phyloP scores from a whole-genome alignment of 2,797 vertebrate genomes.

The Enteromius mattozi region DNA sequence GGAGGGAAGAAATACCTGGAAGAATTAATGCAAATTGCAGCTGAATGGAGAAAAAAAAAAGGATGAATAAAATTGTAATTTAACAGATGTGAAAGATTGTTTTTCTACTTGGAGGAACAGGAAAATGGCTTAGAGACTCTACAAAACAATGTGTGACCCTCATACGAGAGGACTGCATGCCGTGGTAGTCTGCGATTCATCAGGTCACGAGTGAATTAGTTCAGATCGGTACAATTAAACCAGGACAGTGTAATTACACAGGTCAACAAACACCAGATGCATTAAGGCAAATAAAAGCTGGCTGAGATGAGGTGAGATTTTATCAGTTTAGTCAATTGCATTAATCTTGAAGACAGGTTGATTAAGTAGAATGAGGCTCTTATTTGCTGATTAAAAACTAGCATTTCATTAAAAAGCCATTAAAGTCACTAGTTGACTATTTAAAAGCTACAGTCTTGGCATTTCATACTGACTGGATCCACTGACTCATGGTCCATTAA shows the following conservation, averaged over 20 bases:
- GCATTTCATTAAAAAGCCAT: conserved; percentile 53
- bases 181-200: not conserved
- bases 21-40: conserved; percentile 28
- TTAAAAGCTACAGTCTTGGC: conserved; percentile 9
- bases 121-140: not conserved
- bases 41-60: not conserved
- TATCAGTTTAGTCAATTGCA: conserved; percentile 18
- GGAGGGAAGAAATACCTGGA: conserved; percentile 28
- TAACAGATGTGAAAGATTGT: conserved; percentile 1
- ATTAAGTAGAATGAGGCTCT: conserved; percentile 15
- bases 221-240: conserved; percentile 7
- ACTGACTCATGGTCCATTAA: not conserved
- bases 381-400: conserved; percentile 12
- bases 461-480: conserved; percentile 19
- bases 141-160: not conserved
- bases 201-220: conserved; percentile 9
- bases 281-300: conserved; percentile 8
- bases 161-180: not conserved
- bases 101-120: not conserved
- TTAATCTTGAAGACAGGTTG: conserved; percentile 19
- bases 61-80: conserved; percentile 9
- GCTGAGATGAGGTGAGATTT: conserved; percentile 3
- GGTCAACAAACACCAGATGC: conserved; percentile 1
- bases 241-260: conserved; percentile 9
- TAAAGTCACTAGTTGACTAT: conserved; percentile 30